Base-by-base conservation (phyloP, 1,140 invertebrate genomes). In the Zaprionus capensis region DNA sequence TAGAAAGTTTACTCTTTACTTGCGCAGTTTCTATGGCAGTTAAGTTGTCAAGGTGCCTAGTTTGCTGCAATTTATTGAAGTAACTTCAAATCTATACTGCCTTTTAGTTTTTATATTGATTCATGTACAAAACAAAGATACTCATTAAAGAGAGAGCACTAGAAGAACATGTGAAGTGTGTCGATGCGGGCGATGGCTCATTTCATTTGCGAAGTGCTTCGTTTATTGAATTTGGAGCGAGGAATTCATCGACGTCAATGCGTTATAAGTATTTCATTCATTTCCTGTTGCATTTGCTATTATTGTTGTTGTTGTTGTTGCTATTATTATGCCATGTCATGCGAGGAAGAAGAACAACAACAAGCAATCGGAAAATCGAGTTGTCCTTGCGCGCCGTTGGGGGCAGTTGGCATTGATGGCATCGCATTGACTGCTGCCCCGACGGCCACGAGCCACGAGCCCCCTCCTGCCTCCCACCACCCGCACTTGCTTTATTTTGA, bases 181-280 rank as follows among this genome's bases (percentile, higher is more conserved):
- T 34, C 38, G 15, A 6, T n/a, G 15, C 1, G 17, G 41, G 41
- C 41, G 41, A 46, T 46, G 41, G 41, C n/a, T 46, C 41, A 46
- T 46, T 46, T 17, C 41, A 46, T 46, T 46, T 46, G 46, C 46
- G 20, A 51, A 51, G 46, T 51, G 41, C 41, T 46, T 46, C 41
- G 41, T 17, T 22, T 51, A 51, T 51, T 51, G 80, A 74, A 59
- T 38, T 69, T 81, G 80, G 64, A 72, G 41, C 49, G 63, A 36
- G 36, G 34, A 58, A 64, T 64, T 49, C 20, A 28, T 38, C 46
- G 31, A 38, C 65, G 65, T 58, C 38, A 67, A 58, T 58, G 55
- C 65, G 36, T 34, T 71, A 49, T 66, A 76, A 73, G 64, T 69
- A 80, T 82, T 80, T 76, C 79, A 76, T 83, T 80, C 68, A 80